Percentiles rank a stretch among this genome's conserved stretches.
phyloP scores from a whole-genome alignment of 2,888 invertebrate genomes.

The Girardia tigrina region DNA sequence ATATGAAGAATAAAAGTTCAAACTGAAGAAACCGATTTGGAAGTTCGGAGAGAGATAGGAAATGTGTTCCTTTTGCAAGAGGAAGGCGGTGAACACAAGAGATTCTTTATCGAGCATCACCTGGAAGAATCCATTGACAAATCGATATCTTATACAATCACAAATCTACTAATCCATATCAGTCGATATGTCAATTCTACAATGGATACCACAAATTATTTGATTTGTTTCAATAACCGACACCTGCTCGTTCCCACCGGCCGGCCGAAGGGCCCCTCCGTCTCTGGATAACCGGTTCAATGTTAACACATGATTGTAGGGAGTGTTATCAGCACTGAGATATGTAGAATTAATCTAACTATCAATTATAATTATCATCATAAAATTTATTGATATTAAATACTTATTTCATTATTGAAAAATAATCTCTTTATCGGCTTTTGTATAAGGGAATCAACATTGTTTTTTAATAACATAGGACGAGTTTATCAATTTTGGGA shows the following conservation, averaged over 20 bases:
- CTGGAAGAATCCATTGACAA: constrained; percentile 16
- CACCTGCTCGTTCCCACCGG: not conserved
- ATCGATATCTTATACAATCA: constrained; percentile 4
- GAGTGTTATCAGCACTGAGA: not conserved
- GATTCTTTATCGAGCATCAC: constrained; percentile 9
- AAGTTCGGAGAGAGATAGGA: no score
- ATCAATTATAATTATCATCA: constrained; percentile 23
- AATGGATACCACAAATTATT: constrained; percentile 23
- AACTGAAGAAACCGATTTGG: no score
- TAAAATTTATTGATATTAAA: constrained; percentile 20
- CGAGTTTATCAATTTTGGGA: no score
- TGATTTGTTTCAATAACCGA: constrained; percentile 4
- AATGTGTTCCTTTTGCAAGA: no score
- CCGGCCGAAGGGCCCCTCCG: not conserved
- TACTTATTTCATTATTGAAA: no score
- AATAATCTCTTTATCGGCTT: no score
- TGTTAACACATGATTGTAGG: not conserved
- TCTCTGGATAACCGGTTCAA: not conserved
- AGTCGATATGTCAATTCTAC: constrained; percentile 17
- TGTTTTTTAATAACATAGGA: no score
- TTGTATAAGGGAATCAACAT: no score
- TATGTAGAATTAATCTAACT: not conserved
- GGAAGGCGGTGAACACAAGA: constrained; percentile 23
- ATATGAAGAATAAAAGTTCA: no score
- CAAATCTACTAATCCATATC: constrained; percentile 16